Evolutionary conservation across 1,140 invertebrate species (phyloP).

Genomic region (Mya arenaria): DNA sequence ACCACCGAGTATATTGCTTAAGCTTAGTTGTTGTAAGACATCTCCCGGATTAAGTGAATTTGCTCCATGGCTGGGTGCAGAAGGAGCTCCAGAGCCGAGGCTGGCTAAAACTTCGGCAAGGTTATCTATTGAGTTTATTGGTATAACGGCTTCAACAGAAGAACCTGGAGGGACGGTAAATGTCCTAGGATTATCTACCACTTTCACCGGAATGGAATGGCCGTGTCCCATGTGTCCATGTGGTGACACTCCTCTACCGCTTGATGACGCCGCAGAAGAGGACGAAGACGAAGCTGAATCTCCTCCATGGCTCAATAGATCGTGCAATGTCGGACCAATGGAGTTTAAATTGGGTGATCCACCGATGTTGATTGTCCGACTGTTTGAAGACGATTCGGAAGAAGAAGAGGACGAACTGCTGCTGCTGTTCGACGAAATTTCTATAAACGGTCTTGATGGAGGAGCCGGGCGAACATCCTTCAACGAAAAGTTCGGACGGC

Average conservation of each 20-base stretch:
- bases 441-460: constrained; percentile 14
- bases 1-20: constrained; percentile 34
- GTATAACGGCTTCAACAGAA: constrained; percentile 37
- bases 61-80: background rate
- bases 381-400: constrained; percentile 14
- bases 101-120: constrained; percentile 26
- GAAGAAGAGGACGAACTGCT: constrained; percentile 44
- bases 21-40: constrained; percentile 16
- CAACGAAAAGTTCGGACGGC: background rate
- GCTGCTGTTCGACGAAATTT: constrained; percentile 32
- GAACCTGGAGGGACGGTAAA: constrained; percentile 1
- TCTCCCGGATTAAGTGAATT: constrained; percentile 3
- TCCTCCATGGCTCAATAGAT: too few species aligned
- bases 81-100: constrained; percentile 7
- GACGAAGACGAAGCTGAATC: background rate
- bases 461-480: constrained; percentile 22
- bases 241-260: background rate
- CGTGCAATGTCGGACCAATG: too few species aligned
- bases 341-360: too few species aligned
- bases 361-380: background rate
- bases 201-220: background rate
- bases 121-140: constrained; percentile 29
- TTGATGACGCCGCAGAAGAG: background rate
- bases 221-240: background rate
- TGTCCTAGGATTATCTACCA: background rate